These are phyloP conservation scores for Eubucco bourcierii DNA, from an alignment of 2,113 vertebrate genomes.

Conservation along the genomic window DNA sequence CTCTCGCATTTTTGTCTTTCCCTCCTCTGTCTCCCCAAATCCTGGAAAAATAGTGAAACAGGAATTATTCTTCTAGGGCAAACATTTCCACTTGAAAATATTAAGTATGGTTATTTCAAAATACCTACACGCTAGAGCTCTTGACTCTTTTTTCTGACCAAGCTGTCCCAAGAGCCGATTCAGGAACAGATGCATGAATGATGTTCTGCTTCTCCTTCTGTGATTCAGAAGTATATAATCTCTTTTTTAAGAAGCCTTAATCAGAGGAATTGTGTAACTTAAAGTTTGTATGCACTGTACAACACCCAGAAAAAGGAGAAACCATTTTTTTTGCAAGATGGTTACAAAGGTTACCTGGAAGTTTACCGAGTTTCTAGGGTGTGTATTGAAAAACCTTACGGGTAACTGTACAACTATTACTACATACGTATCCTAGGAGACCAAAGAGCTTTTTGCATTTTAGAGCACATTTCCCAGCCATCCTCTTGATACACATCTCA, in stretches of 20 bases:
- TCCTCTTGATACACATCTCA: constrained; percentile 24
- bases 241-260: background rate
- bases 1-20: background rate
- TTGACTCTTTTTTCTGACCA: background rate
- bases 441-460: constrained; percentile 52
- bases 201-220: background rate
- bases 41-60: background rate
- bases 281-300: background rate
- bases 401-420: constrained; percentile 42
- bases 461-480: constrained; percentile 50
- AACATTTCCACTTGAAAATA: background rate
- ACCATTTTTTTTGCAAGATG: background rate
- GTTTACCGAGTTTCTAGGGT: background rate
- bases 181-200: background rate
- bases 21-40: background rate
- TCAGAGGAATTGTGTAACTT: background rate
- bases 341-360: background rate
- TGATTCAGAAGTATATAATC: background rate
- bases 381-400: background rate
- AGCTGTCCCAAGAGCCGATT: background rate
- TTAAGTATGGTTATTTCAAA: background rate
- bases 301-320: background rate
- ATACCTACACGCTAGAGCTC: background rate
- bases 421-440: constrained; percentile 71
- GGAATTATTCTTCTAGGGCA: background rate